Conservation (phyloP, 2,113 vertebrate genomes). For the Amphiprion percula region DNA sequence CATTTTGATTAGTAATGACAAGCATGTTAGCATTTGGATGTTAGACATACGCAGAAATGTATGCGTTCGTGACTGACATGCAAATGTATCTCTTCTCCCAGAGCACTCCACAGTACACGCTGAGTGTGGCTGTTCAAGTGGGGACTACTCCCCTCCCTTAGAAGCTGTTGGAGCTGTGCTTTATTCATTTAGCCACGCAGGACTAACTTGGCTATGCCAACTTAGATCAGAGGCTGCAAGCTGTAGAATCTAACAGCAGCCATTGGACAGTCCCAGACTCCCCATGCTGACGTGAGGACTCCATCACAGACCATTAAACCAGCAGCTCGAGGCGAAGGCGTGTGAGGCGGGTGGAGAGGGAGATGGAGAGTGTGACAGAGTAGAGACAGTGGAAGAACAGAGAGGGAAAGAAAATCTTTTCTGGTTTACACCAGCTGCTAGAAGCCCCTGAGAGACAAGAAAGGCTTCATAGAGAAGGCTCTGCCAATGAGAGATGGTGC, state of each 20-base stretch:
- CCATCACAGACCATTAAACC: slow-evolving; percentile 69
- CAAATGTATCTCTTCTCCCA: slow-evolving; percentile 1
- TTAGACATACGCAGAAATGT: slow-evolving; percentile 21
- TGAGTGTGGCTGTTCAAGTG: slow-evolving; percentile 7
- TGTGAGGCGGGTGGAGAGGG: slow-evolving; percentile 13
- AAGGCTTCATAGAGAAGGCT: slow-evolving; percentile 1
- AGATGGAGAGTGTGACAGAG: slow-evolving; percentile 19
- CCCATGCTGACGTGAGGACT: slow-evolving; percentile 59
- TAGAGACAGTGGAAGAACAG: slow-evolving; percentile 8
- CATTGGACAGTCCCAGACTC: slow-evolving; percentile 38
- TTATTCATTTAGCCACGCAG: slow-evolving; percentile 50
- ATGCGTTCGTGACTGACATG: slow-evolving; percentile 27
- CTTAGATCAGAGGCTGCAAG: slow-evolving; percentile 47
- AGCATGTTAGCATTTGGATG: slow-evolving; percentile 6
- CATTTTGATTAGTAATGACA: slow-evolving; percentile 45
- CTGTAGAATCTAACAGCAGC: slow-evolving; percentile 48
- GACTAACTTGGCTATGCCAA: slow-evolving; percentile 28
- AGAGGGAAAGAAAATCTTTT: not conserved
- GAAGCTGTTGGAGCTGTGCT: slow-evolving; percentile 17
- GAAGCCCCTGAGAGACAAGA: slow-evolving; percentile 11
- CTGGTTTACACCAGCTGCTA: slow-evolving; percentile 22
- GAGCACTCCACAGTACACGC: not conserved
- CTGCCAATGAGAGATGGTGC: slow-evolving; percentile 5
- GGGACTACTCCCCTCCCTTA: not conserved
- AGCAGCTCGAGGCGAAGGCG: slow-evolving; percentile 27